Evolutionary conservation across 2,113 vertebrate genomes (phyloP), one percentile per base, ranked within the genome.

Genomic region (Toxostoma redivivum): DNA sequence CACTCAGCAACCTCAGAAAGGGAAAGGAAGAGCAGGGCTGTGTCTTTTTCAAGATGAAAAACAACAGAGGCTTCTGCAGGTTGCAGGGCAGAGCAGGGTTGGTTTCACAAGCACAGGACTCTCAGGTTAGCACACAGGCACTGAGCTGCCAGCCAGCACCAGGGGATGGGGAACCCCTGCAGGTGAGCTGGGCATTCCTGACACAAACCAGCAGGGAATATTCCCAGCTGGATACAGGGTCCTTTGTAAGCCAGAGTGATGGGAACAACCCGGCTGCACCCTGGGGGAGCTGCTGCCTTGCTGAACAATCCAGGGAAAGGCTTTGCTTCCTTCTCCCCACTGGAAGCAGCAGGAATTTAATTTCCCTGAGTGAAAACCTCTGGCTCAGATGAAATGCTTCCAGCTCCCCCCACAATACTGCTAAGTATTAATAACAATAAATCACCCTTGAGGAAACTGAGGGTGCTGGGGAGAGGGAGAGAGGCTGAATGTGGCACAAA

Each of bases 91-190:
- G 42, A 64, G 30, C 0, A 2, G 6, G 42, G 40, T 2, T 83
- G 64, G 16, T 66, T 40, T 45, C 37, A n/a, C 57, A 45, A 24
- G 25, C 0, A 4, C 27, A 19, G 4, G 4, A 33, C 16, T 78
- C 42, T 67, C n/a, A 7, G 9, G 33, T 58, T 0, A 51, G 58
- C 60, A 81, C 31, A 7, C 25, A 45, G 53, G 12, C 44, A 9
- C 16, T 2, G 40, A 54, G 56, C 40, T 62, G 14, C 60, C 47
- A 56, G 73, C 10, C 71, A 56, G 54, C 28, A n/a, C 7, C 48
- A 53, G 5, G 5, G 5, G 47, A 6, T 0, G 19, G 57, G 31
- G 9, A 20, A 3, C 9, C 19, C 24, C 66, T 25, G 67, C 57
- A 64, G 65, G 27, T 13, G 62, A 72, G 30, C 51, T 37, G 51